Base-by-base conservation (phyloP, 2,113 vertebrate genomes). In the Pterocles burchelli region DNA sequence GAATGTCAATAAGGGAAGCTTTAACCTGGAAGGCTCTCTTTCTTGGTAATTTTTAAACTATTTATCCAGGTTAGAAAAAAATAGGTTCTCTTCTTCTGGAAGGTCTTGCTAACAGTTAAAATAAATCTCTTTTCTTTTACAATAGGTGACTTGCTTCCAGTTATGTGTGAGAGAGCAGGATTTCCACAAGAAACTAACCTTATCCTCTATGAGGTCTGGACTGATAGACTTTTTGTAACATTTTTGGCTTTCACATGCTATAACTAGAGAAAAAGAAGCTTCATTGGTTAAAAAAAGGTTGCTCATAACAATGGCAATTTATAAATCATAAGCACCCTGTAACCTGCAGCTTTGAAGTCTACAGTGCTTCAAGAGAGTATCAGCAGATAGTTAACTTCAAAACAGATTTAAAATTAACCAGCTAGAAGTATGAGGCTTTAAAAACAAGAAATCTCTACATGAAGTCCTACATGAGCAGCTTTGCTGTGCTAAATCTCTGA, bases 161-260 rank as follows among this genome's bases (percentile, higher is more conserved):
- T 99, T 98, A 99, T 99, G 99, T 99, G 99, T 98, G 99, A 99
- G 98, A 98, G 99, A 99, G 99, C 99, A 98, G 99, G 99, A 98
- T 99, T 99, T 98, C 98, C 99, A 98, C 99, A 99, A 98, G 99
- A 99, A 98, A 99, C 99, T 98, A 99, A 98, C 98, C 99, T 99
- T 99, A 99, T 99, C 99, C 99, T 99, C 99, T 99, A 99, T 99
- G 99, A 99, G 99, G 98, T 99, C 96, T 83, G 97, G 28, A 93
- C 21, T 75, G 17, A 77, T 77, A 78, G 3, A 67, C 10, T 86
- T 89, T 9, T 90, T 91, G 11, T 81, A 55, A 52, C 7, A 3
- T 77, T 46, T 77, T 57, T 89, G 33, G 59, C 41, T 34, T 88
- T 59, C 61, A 31, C 7, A 9, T 67, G 15, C 14, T 85, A 8